These are phyloP conservation scores for Boleophthalmus pectinirostris DNA, from an alignment of 2,113 vertebrate genomes.

Conservation along the genomic window DNA sequence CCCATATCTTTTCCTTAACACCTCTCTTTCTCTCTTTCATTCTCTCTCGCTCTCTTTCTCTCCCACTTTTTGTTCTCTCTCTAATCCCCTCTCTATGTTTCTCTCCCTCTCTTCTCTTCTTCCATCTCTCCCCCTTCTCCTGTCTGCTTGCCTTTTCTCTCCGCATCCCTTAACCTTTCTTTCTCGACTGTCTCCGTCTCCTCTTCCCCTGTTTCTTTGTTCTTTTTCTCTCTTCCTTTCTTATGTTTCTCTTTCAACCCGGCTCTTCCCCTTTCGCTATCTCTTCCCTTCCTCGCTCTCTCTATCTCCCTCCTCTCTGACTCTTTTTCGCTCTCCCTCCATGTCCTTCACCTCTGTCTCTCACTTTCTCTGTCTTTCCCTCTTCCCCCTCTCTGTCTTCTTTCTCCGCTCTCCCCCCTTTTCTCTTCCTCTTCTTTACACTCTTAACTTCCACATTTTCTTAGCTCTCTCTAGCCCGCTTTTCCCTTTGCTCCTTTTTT, in stretches of 20 bases:
- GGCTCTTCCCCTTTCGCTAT: background rate
- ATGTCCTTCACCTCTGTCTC: background rate
- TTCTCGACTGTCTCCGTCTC: background rate
- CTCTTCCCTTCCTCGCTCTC: conserved; percentile 17
- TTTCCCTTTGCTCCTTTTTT: background rate
- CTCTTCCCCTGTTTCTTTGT: background rate
- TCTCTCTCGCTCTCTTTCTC: conserved; percentile 6
- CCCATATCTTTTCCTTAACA: conserved; percentile 23
- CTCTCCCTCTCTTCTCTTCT: conserved; percentile 41
- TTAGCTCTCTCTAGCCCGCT: conserved; percentile 9
- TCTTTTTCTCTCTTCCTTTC: conserved; percentile 1
- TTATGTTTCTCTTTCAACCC: too few species aligned
- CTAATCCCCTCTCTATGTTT: background rate
- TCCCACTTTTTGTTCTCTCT: conserved; percentile 3
- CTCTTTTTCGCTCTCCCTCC: background rate
- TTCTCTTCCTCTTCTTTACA: conserved; percentile 6
- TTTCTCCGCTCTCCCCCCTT: background rate
- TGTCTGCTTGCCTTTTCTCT: conserved; percentile 4
- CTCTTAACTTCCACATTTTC: too few species aligned
- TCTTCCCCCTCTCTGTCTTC: background rate
- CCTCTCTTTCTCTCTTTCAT: conserved; percentile 17
- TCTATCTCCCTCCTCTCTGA: background rate
- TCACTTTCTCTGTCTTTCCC: background rate
- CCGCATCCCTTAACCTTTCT: too few species aligned
- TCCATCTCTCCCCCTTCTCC: background rate